phyloP scores from a whole-genome alignment of 2,113 vertebrate genomes.

The Rhinoderma darwinii region DNA sequence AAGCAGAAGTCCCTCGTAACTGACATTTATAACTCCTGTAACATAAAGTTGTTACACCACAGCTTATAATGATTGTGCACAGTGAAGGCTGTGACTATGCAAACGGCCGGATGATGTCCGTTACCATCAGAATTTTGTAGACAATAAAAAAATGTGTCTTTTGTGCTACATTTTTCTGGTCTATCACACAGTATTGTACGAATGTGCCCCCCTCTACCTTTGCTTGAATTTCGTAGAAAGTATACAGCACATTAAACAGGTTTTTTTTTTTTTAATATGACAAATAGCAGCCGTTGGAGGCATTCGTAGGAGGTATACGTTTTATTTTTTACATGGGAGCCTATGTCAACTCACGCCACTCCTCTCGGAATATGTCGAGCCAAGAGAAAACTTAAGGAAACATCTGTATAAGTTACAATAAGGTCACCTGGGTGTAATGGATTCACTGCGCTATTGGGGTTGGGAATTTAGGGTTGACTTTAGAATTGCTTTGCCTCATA shows the following conservation, averaged over 20 bases:
- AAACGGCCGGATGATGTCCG: background rate
- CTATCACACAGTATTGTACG: background rate
- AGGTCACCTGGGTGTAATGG: background rate
- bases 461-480: background rate
- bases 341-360: too few species aligned
- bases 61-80: background rate
- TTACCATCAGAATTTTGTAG: background rate
- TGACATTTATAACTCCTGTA: conserved; percentile 16
- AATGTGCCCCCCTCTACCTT: too few species aligned
- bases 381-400: too few species aligned
- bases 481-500: too few species aligned
- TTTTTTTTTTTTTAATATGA: too few species aligned
- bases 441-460: background rate
- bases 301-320: too few species aligned
- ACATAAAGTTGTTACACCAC: background rate
- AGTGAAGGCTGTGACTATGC: background rate
- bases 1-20: conserved; percentile 34
- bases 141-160: background rate
- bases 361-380: too few species aligned
- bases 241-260: too few species aligned
- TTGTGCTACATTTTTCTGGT: background rate
- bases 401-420: background rate
- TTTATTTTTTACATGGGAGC: too few species aligned
- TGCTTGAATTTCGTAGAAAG: too few species aligned
- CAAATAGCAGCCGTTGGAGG: too few species aligned